These are phyloP conservation scores for Romanogobio albipinnatus DNA, from an alignment of 2,113 vertebrate genomes.

Conservation along the genomic window DNA sequence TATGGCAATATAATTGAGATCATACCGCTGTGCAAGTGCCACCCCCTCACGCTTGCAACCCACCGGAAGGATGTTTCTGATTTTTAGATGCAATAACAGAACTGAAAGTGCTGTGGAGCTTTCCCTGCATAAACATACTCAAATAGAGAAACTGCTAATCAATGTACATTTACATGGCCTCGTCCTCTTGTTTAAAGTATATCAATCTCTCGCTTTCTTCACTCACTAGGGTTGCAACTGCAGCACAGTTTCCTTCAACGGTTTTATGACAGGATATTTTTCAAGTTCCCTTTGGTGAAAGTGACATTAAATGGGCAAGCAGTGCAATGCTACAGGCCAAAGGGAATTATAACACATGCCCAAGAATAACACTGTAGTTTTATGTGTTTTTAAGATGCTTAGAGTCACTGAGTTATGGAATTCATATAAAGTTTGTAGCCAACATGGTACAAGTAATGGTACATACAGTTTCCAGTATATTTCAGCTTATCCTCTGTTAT, in stretches of 20 bases:
- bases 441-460: background rate
- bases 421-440: slow-evolving; percentile 31
- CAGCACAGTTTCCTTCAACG: slow-evolving; percentile 2
- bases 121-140: background rate
- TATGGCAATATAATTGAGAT: background rate
- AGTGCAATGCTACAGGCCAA: background rate
- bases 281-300: slow-evolving; percentile 38
- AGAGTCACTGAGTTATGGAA: slow-evolving; percentile 43
- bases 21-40: slow-evolving; percentile 17
- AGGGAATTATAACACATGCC: slow-evolving; percentile 32
- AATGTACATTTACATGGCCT: background rate
- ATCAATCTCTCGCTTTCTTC: background rate
- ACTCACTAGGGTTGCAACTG: background rate
- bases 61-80: slow-evolving; percentile 23
- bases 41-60: background rate
- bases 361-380: slow-evolving; percentile 33
- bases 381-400: slow-evolving; percentile 59
- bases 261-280: slow-evolving; percentile 57
- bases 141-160: slow-evolving; percentile 16
- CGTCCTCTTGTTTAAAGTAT: background rate
- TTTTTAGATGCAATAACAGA: background rate
- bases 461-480: background rate
- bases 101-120: slow-evolving; percentile 7
- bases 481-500: background rate
- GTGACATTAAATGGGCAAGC: slow-evolving; percentile 29